Base-by-base conservation (phyloP, 2,888 invertebrate species). In the Polyommatus iphigenia region DNA sequence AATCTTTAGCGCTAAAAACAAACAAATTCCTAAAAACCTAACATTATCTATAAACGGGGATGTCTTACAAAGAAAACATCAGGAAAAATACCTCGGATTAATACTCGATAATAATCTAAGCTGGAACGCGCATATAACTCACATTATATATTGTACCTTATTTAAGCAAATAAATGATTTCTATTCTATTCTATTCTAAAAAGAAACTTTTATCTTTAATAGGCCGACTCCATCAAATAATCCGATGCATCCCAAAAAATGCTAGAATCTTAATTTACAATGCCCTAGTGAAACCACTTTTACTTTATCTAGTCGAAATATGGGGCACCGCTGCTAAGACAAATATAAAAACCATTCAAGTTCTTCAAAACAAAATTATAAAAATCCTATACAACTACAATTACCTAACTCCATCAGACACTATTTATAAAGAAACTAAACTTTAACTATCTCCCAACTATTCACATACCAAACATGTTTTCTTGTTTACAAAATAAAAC, bases 21-120 rank as follows among this genome's bases (percentile, higher is more conserved):
- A 77, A 71, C 41, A 71, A 54, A 50, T 77, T 46, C 50, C 36
- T 15, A 46, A 77, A 50, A 20, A 77, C 13, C 15, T 71, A 41
- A 10, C 67, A 36, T 67, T 77, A 41, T 20, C 46, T 18, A 71
- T 77, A 67, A 77, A 71, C 20, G 71, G 71, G 15, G n/a, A 67
- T 7, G 15, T 15, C n/a, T 71, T 77, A 77, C 41, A 77, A 71
- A 59, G 50, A 46, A 67, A 62, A 71, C 29, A n/a, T 15, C 62
- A 36, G 24, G 77, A 50, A 46, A 77, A 77, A 77, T 77, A 77
- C 71, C 67, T 77, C 29, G 77, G 77, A 41, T 54, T 77, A 71
- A 71, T 29, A 54, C 57, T 72, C 15, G 59, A 77, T 73, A 50
- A 13, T 41, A n/a, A 20, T 8, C 10, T 59, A 20, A 59, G 59